A percentile compares a stretch with the other conserved stretches of the same genome.
phyloP scores from a whole-genome alignment of 2,797 vertebrate genomes.

The Bradypus variegatus region DNA sequence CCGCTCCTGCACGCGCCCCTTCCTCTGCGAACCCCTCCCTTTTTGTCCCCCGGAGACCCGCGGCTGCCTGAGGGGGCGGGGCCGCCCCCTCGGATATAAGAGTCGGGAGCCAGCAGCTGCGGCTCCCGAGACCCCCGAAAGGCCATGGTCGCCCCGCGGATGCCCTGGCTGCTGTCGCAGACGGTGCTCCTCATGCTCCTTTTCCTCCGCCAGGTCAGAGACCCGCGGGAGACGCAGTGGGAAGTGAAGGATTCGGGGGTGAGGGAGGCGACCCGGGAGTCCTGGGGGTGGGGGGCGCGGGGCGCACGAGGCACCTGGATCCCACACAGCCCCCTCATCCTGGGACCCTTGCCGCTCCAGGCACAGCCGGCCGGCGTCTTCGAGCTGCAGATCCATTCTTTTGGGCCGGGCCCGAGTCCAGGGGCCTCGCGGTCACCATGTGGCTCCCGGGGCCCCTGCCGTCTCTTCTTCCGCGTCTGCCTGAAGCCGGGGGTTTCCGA shows the following conservation, averaged over 20 bases:
- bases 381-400: constrained; percentile 86
- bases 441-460: constrained; percentile 73
- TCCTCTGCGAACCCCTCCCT: neutral
- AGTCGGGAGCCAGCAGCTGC: constrained; percentile 19
- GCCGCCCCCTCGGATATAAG: constrained; percentile 44
- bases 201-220: constrained; percentile 56
- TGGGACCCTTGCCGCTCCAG: constrained; percentile 62
- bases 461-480: constrained; percentile 86
- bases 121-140: neutral
- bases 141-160: constrained; percentile 45
- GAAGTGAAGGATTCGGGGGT: neutral
- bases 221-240: neutral
- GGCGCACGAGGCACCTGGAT: neutral
- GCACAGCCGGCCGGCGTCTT: constrained; percentile 79
- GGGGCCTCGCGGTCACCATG: constrained; percentile 66
- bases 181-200: constrained; percentile 55
- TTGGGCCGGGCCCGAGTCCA: constrained; percentile 61
- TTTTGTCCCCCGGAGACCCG: neutral
- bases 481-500: constrained; percentile 81
- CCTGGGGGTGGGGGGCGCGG: neutral
- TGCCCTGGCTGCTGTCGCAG: neutral
- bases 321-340: neutral
- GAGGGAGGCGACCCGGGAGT: neutral
- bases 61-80: constrained; percentile 49
- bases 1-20: neutral